Evolutionary conservation across 2,113 vertebrate species (phyloP).

Genomic region (Lycaon pictus): DNA sequence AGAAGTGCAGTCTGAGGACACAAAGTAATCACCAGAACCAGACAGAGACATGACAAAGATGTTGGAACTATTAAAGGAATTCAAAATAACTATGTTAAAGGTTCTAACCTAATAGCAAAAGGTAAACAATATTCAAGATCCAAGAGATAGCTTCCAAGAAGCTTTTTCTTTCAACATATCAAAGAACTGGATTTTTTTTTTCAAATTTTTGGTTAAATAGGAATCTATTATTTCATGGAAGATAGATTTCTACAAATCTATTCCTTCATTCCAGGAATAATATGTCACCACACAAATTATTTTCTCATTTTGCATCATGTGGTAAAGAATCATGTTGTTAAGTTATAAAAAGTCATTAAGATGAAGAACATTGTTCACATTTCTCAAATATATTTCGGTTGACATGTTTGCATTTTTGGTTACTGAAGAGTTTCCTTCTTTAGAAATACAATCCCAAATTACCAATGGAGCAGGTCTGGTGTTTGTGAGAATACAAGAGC

Average conservation of each 20-base stretch:
- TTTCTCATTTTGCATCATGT: not conserved
- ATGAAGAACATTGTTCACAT: not conserved
- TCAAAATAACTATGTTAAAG: too few relatives aligned
- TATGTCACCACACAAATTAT: not conserved
- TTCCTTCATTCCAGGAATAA: not conserved
- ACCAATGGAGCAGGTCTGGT: not conserved
- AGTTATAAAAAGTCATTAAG: not conserved
- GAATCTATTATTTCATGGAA: not conserved
- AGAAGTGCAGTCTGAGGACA: too few relatives aligned
- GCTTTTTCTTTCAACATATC: not conserved
- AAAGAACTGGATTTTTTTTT: not conserved
- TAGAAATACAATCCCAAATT: not conserved
- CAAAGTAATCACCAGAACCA: too few relatives aligned
- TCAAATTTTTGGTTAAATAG: not conserved
- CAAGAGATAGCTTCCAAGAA: not conserved
- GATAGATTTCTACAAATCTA: not conserved
- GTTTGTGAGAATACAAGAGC: not conserved
- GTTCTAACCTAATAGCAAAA: too few relatives aligned
- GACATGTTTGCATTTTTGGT: not conserved
- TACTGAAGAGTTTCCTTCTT: not conserved
- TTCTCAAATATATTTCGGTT: not conserved
- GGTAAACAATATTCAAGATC: too few relatives aligned
- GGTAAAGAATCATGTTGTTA: not conserved
- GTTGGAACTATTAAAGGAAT: too few relatives aligned
- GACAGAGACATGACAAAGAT: too few relatives aligned